Percentiles rank a stretch among this genome's conserved stretches.
phyloP scores from a whole-genome alignment of 2,797 vertebrate species.

The Takifugu ocellatus region DNA sequence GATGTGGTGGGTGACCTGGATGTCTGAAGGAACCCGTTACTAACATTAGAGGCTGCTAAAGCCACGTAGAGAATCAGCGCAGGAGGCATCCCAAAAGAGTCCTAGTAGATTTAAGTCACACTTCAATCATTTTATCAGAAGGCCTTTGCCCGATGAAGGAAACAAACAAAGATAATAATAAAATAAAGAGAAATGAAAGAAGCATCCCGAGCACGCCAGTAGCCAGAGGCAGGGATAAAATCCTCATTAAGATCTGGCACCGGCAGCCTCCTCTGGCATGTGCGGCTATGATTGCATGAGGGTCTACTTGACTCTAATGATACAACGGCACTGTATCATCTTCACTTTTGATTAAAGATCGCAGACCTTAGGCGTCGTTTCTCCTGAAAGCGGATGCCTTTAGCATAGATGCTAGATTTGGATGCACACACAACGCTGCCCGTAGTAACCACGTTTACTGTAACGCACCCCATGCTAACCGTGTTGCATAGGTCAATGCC shows the following conservation, averaged over 20 bases:
- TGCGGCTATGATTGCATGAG: constrained; percentile 13
- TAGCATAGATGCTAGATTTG: background rate
- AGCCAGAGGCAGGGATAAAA: constrained; percentile 66
- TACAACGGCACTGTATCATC: constrained; percentile 20
- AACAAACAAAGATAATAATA: background rate
- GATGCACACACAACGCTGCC: too few relatives aligned
- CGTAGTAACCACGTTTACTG: background rate
- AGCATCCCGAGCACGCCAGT: constrained; percentile 43
- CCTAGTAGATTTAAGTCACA: constrained; percentile 17
- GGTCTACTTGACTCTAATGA: constrained; percentile 14
- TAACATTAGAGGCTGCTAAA: too few relatives aligned
- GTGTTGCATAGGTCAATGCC: background rate
- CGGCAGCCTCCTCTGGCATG: constrained; percentile 17
- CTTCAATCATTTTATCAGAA: constrained; percentile 28
- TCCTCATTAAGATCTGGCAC: constrained; percentile 66
- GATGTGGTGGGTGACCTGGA: too few relatives aligned
- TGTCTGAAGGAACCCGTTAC: too few relatives aligned
- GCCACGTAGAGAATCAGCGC: too few relatives aligned
- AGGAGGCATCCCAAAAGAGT: background rate
- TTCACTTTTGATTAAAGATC: constrained; percentile 12
- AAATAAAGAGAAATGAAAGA: constrained; percentile 18
- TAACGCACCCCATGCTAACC: background rate
- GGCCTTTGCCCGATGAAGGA: constrained; percentile 22
- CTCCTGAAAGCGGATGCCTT: constrained; percentile 7
- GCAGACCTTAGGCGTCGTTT: constrained; percentile 15